A percentile compares a stretch with the other conserved stretches of the same genome.
These are phyloP conservation scores for Campylomormyrus tamandua DNA, from an alignment of 2,113 vertebrate species.

Conservation along the genomic window DNA sequence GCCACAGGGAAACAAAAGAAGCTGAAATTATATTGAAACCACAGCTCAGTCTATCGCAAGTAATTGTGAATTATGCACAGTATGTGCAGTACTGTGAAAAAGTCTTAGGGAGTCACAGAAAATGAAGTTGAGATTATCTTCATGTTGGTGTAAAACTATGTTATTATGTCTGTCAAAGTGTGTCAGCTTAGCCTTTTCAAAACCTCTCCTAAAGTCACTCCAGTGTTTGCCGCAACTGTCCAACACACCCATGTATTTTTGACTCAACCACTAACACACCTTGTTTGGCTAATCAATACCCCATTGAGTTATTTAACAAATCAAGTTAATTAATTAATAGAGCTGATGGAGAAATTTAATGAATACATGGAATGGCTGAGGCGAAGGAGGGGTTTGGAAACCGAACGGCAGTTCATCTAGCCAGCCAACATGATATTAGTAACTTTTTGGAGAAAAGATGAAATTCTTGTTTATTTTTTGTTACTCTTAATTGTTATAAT, in stretches of 20 bases:
- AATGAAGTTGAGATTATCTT: neutral
- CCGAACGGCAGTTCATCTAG: neutral
- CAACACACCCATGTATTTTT: too few species aligned
- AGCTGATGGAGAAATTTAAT: neutral
- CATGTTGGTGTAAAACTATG: neutral
- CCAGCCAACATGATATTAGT: neutral
- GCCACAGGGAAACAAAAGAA: neutral
- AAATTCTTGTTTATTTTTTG: neutral
- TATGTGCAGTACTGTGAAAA: neutral
- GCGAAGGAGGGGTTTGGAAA: neutral
- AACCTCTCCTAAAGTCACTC: neutral
- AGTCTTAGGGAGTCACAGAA: neutral
- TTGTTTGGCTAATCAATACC: neutral
- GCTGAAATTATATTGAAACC: neutral
- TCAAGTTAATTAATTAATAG: neutral
- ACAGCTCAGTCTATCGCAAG: neutral
- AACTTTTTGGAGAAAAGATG: neutral
- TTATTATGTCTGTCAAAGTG: neutral
- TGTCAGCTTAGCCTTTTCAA: neutral
- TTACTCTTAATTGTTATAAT: too few species aligned
- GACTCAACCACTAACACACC: neutral
- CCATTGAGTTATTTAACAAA: neutral
- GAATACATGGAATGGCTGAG: neutral
- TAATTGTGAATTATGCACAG: neutral
- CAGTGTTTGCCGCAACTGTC: neutral